phyloP scores from a whole-genome alignment of 2,113 vertebrate species.

The Willisornis vidua region DNA sequence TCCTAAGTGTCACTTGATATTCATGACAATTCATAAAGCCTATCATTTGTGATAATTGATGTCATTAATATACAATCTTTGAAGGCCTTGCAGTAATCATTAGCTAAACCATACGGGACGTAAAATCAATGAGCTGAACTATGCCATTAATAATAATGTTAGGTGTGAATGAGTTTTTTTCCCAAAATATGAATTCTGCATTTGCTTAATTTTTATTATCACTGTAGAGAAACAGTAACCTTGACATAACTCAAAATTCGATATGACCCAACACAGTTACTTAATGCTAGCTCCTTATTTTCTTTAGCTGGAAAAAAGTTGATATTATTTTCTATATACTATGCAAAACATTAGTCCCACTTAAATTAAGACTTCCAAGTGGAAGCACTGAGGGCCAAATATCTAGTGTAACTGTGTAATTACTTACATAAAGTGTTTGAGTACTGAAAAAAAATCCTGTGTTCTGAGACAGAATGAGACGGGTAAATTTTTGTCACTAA shows the following conservation, averaged over 20 bases:
- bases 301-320: not conserved
- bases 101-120: conserved; percentile 20
- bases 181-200: conserved; percentile 24
- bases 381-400: not conserved
- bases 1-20: not conserved
- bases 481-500: not conserved
- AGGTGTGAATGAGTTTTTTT: conserved; percentile 40
- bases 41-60: conserved; percentile 50
- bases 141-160: conserved; percentile 59
- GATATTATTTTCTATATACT: not conserved
- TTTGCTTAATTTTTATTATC: not conserved
- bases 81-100: conserved; percentile 59
- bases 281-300: not conserved
- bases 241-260: not conserved
- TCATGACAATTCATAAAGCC: conserved; percentile 43
- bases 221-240: not conserved
- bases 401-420: not conserved
- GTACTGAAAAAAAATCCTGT: not conserved
- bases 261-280: not conserved
- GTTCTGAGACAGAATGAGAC: not conserved
- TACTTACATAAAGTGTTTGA: not conserved
- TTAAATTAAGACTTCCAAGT: not conserved
- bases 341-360: not conserved
- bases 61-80: conserved; percentile 37
- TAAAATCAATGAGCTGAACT: conserved; percentile 70